A percentile compares a stretch with the other conserved stretches of the same genome.
Evolutionary conservation across 2,797 vertebrate species (phyloP).

Genomic region (Sebastes hopkinsi): DNA sequence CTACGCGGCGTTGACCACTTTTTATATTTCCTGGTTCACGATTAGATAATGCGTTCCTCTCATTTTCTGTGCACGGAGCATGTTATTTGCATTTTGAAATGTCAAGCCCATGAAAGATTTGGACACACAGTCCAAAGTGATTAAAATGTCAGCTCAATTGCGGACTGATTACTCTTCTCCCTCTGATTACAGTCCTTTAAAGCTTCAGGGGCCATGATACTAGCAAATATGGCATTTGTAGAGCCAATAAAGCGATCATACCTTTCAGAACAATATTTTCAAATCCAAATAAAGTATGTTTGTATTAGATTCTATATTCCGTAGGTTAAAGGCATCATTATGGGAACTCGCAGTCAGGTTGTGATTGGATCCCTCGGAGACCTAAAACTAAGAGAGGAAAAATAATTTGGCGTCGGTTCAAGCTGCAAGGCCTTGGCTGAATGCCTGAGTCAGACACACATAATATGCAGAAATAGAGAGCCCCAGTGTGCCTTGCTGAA

Average conservation of each 20-base stretch:
- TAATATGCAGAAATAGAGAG: neutral
- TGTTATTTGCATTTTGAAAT: conserved; percentile 70
- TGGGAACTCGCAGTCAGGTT: neutral
- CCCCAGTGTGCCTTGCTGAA: conserved; percentile 15
- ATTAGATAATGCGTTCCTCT: conserved; percentile 1
- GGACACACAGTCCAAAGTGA: conserved; percentile 43
- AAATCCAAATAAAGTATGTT: neutral
- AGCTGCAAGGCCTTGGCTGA: neutral
- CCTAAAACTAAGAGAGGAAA: neutral
- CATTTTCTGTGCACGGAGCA: conserved; percentile 22
- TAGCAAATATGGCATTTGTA: neutral
- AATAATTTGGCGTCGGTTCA: neutral
- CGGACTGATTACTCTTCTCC: conserved; percentile 44
- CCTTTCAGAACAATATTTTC: neutral
- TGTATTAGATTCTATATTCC: neutral
- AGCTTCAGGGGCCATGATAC: neutral
- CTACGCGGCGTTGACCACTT: too few species aligned
- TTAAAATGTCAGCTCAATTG: conserved; percentile 61
- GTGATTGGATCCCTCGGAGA: neutral
- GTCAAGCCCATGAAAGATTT: conserved; percentile 60
- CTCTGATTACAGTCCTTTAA: conserved; percentile 33
- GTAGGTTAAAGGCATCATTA: neutral
- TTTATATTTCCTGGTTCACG: too few species aligned
- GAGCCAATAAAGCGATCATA: neutral
- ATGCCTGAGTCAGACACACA: neutral